Evolutionary conservation across 2,888 invertebrate species (phyloP).

Genomic region (Byasa hedistus): DNA sequence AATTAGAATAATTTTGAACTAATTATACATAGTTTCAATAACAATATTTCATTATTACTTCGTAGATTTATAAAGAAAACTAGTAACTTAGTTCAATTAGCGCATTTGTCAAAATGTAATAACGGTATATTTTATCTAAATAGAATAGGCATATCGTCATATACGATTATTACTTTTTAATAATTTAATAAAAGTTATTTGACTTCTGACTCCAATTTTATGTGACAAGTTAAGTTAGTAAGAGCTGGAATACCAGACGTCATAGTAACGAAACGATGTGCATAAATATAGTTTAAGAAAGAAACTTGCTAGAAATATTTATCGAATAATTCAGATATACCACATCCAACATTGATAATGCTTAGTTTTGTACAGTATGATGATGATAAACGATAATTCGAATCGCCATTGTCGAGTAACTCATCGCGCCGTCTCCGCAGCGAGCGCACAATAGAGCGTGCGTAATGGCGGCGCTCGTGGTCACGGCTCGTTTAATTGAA

Average conservation of each 20-base stretch:
- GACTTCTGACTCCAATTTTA: no score
- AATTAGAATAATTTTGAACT: background rate
- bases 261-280: background rate
- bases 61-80: no score
- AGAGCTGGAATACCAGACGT: no score
- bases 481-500: constrained; percentile 35
- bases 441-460: constrained; percentile 41
- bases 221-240: background rate
- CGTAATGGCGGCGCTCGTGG: constrained; percentile 43
- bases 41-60: no score
- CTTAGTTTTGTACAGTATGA: background rate
- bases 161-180: no score
- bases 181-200: no score
- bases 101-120: no score
- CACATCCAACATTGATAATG: constrained; percentile 25
- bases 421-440: constrained; percentile 34
- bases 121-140: no score
- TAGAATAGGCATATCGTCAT: no score
- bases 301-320: background rate
- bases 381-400: constrained; percentile 55
- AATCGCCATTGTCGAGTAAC: constrained; percentile 40
- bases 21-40: no score
- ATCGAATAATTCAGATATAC: background rate
- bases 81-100: no score
- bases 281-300: background rate